Base-by-base conservation (phyloP, 2,888 invertebrate genomes). In the Cataglyphis livida region DNA sequence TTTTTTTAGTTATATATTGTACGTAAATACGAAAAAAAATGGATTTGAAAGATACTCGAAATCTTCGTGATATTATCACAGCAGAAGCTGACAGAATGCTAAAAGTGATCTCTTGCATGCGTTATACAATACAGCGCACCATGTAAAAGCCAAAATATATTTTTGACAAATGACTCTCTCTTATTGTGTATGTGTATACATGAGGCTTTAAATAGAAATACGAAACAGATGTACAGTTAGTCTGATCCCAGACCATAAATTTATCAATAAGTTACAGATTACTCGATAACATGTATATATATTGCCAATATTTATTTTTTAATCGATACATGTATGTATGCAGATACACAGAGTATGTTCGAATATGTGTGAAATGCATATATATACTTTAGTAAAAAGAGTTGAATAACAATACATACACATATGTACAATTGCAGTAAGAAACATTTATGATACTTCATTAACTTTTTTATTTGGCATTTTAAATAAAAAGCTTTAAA, bases 241-340 rank as follows among this genome's bases (percentile, higher is more conserved):
- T 76, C 28, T 54, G 25, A 65, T 38, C 84, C 57, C 59, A 86
- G 76, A 82, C 75, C 83, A 88, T 71, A 76, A 73, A 73, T 86
- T 86, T 84, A 84, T 70, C 68, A 75, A 81, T 84, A 84, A 87
- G 68, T 86, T 86, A 51, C 32, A 75, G 62, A 32, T 48, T 48
- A 21, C 68, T 44, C 75, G 51, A 73, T 66, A 84, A 70, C 61
- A 82, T 65, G 84, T 85, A 83, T 78, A 83, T 78, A 83, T 81
- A 86, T 82, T 84, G 64, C 81, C 81, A 15, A 62, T 74, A 74
- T 44, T 73, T 73, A 61, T 74, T 62, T 74, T 62, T 28, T 0
- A 59, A 38, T 57, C 12, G 18, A 38, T 73, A 64, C 35, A n/a
- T 38, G 51, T 35, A 6, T 7, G 6, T 35, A 6, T 21, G 21